Conservation (phyloP, 2,797 vertebrate species). For the Mormyrus hasselquistii region DNA sequence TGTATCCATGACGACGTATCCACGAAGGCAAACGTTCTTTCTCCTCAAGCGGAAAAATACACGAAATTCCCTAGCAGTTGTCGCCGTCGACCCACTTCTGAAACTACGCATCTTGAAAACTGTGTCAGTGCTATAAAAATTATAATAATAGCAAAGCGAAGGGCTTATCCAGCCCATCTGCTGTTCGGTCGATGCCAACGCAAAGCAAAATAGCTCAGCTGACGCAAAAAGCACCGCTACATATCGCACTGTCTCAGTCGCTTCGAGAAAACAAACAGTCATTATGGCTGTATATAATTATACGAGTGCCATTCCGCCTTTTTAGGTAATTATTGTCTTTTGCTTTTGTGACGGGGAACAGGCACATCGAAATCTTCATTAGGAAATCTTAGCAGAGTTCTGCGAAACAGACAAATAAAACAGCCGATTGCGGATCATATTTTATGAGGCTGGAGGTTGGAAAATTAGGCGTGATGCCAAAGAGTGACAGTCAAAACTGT, state of each 20-base stretch:
- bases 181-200: not conserved
- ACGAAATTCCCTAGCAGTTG: constrained; percentile 1
- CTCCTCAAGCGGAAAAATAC: not conserved
- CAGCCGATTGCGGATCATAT: not conserved
- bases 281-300: not conserved
- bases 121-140: constrained; percentile 21
- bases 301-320: not conserved
- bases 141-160: not conserved
- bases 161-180: constrained; percentile 24
- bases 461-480: not conserved
- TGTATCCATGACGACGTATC: not conserved
- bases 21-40: not conserved
- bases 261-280: not conserved
- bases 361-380: not conserved
- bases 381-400: not conserved
- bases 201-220: not conserved
- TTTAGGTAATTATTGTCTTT: not conserved
- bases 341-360: not conserved
- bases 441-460: not conserved
- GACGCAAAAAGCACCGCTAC: not conserved
- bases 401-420: not conserved
- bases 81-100: not conserved
- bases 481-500: not conserved
- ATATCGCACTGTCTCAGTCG: not conserved
- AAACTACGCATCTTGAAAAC: constrained; percentile 17